phyloP scores from a whole-genome alignment of 2,797 vertebrate species.

The Champsocephalus esox region DNA sequence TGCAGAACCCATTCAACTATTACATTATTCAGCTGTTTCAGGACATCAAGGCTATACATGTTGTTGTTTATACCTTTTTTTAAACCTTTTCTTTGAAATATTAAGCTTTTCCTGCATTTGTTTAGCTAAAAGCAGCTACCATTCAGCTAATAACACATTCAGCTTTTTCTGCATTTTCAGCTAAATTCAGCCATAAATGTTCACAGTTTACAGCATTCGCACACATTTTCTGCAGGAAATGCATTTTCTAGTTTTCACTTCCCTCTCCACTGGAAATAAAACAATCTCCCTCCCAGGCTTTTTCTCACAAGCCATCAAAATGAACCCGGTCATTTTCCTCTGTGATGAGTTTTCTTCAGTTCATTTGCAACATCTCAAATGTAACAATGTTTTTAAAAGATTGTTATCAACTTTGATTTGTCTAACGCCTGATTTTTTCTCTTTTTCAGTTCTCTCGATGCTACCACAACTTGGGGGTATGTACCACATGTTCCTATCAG shows the following conservation, averaged over 20 bases:
- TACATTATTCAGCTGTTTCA: too few species aligned
- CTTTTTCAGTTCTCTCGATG: slow-evolving; percentile 69
- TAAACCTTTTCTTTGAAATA: too few species aligned
- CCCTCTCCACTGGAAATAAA: slow-evolving; percentile 43
- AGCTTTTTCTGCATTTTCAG: too few species aligned
- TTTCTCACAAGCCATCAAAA: slow-evolving; percentile 34
- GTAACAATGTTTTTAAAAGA: background rate
- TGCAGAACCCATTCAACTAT: too few species aligned
- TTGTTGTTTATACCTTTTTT: too few species aligned
- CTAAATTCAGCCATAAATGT: too few species aligned
- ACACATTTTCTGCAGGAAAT: too few species aligned
- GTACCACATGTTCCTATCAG: slow-evolving; percentile 21
- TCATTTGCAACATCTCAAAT: background rate
- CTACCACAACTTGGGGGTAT: slow-evolving; percentile 63
- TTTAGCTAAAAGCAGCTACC: too few species aligned
- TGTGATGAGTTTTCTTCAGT: slow-evolving; percentile 70
- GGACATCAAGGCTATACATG: too few species aligned
- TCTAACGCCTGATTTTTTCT: slow-evolving; percentile 7
- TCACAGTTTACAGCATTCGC: too few species aligned
- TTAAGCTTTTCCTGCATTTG: too few species aligned
- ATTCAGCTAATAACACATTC: too few species aligned
- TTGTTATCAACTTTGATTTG: background rate
- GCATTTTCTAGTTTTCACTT: slow-evolving; percentile 57
- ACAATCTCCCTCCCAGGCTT: background rate
- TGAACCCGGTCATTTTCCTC: slow-evolving; percentile 56